Percentiles rank a stretch among this genome's conserved stretches.
Evolutionary conservation across 2,888 invertebrate species (phyloP).

Genomic region (Empis livida): DNA sequence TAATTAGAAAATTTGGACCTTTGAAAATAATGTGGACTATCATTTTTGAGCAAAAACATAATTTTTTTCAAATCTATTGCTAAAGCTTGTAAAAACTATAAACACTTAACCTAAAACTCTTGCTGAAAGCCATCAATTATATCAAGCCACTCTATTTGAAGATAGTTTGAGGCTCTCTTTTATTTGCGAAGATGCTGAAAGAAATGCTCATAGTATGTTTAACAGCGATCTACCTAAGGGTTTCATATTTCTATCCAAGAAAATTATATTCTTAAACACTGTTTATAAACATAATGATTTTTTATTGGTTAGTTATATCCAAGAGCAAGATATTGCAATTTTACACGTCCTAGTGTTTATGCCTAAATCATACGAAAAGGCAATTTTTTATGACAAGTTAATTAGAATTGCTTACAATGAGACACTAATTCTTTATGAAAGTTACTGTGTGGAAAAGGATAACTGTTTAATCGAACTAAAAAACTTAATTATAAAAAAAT

Average conservation of each 20-base stretch:
- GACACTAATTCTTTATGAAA: too few species aligned
- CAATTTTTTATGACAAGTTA: too few species aligned
- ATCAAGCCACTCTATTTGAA: neutral
- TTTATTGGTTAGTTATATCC: neutral
- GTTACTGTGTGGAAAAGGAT: too few species aligned
- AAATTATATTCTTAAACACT: neutral
- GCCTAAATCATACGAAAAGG: neutral
- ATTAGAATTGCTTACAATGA: too few species aligned
- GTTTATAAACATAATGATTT: neutral
- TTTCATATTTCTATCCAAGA: neutral
- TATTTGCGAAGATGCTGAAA: neutral
- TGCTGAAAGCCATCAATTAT: neutral
- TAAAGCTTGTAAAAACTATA: slow-evolving; percentile 13
- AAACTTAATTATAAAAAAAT: neutral
- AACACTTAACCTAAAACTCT: slow-evolving; percentile 6
- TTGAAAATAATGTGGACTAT: slow-evolving; percentile 10
- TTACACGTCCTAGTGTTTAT: too few species aligned
- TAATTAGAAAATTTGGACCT: slow-evolving; percentile 9
- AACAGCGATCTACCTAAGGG: neutral
- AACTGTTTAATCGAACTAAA: too few species aligned
- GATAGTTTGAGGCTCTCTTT: neutral
- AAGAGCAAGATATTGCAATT: too few species aligned
- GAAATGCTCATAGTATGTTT: neutral
- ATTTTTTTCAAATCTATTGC: slow-evolving; percentile 15
- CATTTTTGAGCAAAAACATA: slow-evolving; percentile 18